These are phyloP conservation scores for Carassius gibelio DNA, from an alignment of 2,113 vertebrate species.

Conservation along the genomic window DNA sequence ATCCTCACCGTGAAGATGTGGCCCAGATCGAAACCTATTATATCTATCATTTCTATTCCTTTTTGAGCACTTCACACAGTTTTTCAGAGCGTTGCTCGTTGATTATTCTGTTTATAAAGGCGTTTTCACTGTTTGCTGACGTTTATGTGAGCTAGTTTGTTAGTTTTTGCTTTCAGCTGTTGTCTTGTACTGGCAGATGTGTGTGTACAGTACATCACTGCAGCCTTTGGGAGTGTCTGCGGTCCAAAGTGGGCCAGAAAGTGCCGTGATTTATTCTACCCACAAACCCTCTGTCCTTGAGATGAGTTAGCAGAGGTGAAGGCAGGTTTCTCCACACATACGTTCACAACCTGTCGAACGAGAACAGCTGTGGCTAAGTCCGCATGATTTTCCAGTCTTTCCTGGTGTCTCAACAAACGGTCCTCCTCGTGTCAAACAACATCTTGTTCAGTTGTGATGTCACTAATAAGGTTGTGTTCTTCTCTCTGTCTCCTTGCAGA, in stretches of 20 bases:
- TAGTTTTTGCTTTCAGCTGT: not conserved
- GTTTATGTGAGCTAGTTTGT: not conserved
- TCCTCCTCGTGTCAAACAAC: too few species aligned
- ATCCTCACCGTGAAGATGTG: constrained; percentile 4
- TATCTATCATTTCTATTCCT: not conserved
- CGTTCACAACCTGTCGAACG: constrained; percentile 32
- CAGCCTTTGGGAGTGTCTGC: constrained; percentile 24
- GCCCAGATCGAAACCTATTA: not conserved
- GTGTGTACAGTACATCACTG: not conserved
- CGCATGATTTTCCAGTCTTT: too few species aligned
- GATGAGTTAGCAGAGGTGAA: constrained; percentile 20
- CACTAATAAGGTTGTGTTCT: too few species aligned
- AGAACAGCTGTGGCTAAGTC: not conserved
- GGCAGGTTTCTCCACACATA: constrained; percentile 10
- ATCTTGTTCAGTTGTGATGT: too few species aligned
- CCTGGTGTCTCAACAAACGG: too few species aligned
- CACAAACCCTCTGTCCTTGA: constrained; percentile 32
- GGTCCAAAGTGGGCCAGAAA: constrained; percentile 30
- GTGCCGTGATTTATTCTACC: constrained; percentile 35
- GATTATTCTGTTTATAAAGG: not conserved
- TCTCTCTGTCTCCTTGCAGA: too few species aligned
- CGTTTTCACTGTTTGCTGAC: not conserved
- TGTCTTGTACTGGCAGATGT: not conserved
- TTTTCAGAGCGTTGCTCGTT: not conserved
- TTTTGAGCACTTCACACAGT: not conserved